These are phyloP conservation scores for Melanotus villosus DNA, from an alignment of 2,888 invertebrate species.

Conservation along the genomic window DNA sequence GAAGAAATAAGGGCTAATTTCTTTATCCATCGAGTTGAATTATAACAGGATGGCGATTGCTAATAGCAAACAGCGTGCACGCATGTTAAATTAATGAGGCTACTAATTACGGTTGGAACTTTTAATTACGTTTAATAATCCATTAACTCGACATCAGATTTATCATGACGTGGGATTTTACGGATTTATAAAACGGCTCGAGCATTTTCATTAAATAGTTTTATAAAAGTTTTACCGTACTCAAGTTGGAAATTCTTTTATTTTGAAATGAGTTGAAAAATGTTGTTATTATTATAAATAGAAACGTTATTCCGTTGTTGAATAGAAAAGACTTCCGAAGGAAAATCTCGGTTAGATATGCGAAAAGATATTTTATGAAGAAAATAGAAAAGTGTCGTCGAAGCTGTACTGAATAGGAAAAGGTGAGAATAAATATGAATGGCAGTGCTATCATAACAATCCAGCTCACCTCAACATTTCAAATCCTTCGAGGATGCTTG, in stretches of 20 bases:
- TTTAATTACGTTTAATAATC: constrained; percentile 58
- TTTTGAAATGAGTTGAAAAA: too few species aligned
- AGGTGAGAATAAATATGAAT: constrained; percentile 27
- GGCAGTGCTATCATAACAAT: constrained; percentile 24
- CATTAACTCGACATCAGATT: constrained; percentile 58
- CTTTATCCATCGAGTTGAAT: too few species aligned
- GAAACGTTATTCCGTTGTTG: too few species aligned
- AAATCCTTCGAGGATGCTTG: constrained; percentile 13
- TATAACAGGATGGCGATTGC: background rate
- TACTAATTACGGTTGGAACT: constrained; percentile 45
- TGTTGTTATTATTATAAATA: too few species aligned
- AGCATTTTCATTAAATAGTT: constrained; percentile 52
- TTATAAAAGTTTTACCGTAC: too few species aligned
- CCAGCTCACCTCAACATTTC: constrained; percentile 13
- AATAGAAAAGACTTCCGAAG: too few species aligned
- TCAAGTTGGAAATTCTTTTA: too few species aligned
- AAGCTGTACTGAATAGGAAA: constrained; percentile 17
- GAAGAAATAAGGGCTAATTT: too few species aligned
- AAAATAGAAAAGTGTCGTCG: constrained; percentile 13
- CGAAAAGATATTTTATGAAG: constrained; percentile 3
- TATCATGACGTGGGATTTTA: constrained; percentile 56
- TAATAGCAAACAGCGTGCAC: constrained; percentile 34
- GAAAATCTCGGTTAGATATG: too few species aligned
- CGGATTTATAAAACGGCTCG: constrained; percentile 51
- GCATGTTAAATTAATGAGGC: constrained; percentile 38